Base-by-base conservation (phyloP, 2,113 vertebrate genomes). In the Drymodes brunneopygia region DNA sequence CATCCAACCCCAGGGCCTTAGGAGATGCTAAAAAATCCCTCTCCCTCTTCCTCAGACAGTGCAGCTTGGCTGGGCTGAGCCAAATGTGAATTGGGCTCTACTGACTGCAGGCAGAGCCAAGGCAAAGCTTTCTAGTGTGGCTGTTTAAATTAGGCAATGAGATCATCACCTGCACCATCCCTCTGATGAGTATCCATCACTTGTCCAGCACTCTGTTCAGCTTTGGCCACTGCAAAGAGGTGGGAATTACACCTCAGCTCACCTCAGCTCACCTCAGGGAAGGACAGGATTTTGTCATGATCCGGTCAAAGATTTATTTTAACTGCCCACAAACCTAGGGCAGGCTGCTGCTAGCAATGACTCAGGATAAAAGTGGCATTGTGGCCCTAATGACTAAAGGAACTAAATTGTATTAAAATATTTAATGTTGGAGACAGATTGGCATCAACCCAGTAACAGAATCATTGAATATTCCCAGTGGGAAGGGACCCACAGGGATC, bases 1-100 rank as follows among this genome's bases (percentile, higher is more conserved):
- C 36, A 53, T 44, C 47, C 71, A 66, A 16, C 28, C 71, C 67
- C 19, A 31, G 28, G 58, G 42, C 62, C 53, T 83, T 24, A 36
- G 62, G 77, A 83, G 58, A 45, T 20, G 21, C 35, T 77, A 24
- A 74, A 78, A 84, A 65, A 35, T 15, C 50, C 16, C 38, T 38
- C 38, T 38, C 38, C 38, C 38, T 36, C 42, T 80, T 71, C 31
- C 47, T 12, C 22, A 42, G 22, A 67, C 3, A 80, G 38, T 33
- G 45, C 12, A 80, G 44, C 33, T 62, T 24, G 10, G 51, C 47
- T 42, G 35, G 45, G 48, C 56, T 35, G 47, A 53, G 45, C 36
- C 27, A 70, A 21, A 23, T 0, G 0, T 47, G 51, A 56, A 36
- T 24, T 27, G n/a, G 16, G n/a, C 61, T 91, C 21, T 23, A 20